phyloP scores from a whole-genome alignment of 1,140 invertebrate genomes.

The Nixonia krombeini region DNA sequence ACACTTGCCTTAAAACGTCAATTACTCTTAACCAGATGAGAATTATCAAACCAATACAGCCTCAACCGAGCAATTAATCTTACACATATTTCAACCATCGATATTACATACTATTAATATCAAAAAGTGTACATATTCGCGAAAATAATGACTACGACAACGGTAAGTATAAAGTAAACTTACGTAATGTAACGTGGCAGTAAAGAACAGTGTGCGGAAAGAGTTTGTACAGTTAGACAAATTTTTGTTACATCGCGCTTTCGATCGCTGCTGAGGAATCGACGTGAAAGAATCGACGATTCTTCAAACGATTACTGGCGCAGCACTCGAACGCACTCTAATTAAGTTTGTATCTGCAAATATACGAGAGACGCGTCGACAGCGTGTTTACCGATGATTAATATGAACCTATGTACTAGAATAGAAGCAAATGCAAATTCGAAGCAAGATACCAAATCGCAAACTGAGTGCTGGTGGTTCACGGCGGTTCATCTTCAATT shows the following conservation, averaged over 20 bases:
- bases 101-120: too few species aligned
- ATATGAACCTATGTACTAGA: neutral
- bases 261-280: neutral
- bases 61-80: too few species aligned
- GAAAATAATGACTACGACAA: too few species aligned
- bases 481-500: too few species aligned
- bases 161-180: neutral
- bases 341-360: slow-evolving; percentile 18
- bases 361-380: neutral
- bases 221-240: neutral
- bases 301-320: slow-evolving; percentile 16
- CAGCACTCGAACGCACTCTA: slow-evolving; percentile 8
- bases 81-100: too few species aligned
- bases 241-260: neutral
- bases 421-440: neutral
- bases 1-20: neutral
- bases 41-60: too few species aligned
- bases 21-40: too few species aligned
- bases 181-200: neutral
- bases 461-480: too few species aligned
- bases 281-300: neutral
- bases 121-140: too few species aligned
- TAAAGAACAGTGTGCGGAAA: too few species aligned
- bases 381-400: slow-evolving; percentile 17
- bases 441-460: too few species aligned